phyloP scores from a whole-genome alignment of 2,888 invertebrate genomes.

The Choreutis nemorana region DNA sequence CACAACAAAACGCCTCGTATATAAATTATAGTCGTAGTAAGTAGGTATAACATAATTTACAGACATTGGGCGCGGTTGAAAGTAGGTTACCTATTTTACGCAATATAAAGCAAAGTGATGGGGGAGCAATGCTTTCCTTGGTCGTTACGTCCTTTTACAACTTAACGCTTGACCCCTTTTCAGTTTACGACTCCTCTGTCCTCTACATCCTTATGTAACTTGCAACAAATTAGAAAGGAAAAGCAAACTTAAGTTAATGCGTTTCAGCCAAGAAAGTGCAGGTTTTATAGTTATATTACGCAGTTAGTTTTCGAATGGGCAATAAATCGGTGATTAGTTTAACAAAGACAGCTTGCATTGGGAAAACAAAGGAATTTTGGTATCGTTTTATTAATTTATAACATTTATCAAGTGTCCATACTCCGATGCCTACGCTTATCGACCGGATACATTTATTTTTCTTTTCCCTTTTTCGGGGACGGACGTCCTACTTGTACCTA shows the following conservation, averaged over 20 bases:
- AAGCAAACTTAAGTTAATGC: slow-evolving; percentile 17
- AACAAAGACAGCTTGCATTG: background rate
- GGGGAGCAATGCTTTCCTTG: too few species aligned
- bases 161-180: slow-evolving; percentile 30
- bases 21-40: too few species aligned
- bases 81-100: slow-evolving; percentile 60
- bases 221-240: slow-evolving; percentile 16
- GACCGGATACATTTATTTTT: slow-evolving; percentile 58
- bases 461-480: slow-evolving; percentile 53
- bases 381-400: too few species aligned
- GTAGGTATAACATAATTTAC: slow-evolving; percentile 6
- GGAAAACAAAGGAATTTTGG: background rate
- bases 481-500: slow-evolving; percentile 50
- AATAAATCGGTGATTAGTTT: background rate
- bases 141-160: slow-evolving; percentile 33
- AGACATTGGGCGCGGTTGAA: slow-evolving; percentile 40
- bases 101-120: slow-evolving; percentile 7
- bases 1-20: slow-evolving; percentile 19
- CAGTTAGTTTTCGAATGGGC: slow-evolving; percentile 12
- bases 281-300: slow-evolving; percentile 14
- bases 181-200: slow-evolving; percentile 20
- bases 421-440: slow-evolving; percentile 28
- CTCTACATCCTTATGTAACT: slow-evolving; percentile 17
- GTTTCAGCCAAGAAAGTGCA: slow-evolving; percentile 18
- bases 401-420: slow-evolving; percentile 6